phyloP scores from a whole-genome alignment of 2,888 invertebrate species.

The Chydorus sphaericus region DNA sequence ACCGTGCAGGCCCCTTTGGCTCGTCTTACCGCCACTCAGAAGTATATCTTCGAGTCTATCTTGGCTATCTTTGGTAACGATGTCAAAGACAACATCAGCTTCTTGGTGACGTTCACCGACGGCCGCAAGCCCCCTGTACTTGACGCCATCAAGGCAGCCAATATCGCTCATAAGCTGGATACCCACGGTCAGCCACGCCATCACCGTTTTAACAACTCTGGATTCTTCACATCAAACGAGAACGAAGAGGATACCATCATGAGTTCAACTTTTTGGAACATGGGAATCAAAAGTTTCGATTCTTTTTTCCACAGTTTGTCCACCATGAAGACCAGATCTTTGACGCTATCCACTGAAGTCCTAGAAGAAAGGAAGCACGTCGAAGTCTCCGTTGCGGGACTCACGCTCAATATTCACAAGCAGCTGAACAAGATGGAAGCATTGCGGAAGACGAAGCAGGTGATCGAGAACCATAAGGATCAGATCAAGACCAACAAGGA shows the following conservation, averaged over 20 bases:
- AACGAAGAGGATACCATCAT: neutral
- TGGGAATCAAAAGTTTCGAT: slow-evolving; percentile 16
- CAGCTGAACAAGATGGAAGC: slow-evolving; percentile 15
- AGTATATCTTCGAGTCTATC: slow-evolving; percentile 19
- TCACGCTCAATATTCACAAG: slow-evolving; percentile 17
- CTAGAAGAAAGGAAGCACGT: slow-evolving; percentile 18
- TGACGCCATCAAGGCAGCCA: slow-evolving; percentile 15
- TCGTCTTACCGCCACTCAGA: slow-evolving; percentile 18
- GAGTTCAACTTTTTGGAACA: slow-evolving; percentile 16
- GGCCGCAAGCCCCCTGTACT: slow-evolving; percentile 19
- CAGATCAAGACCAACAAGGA: slow-evolving; percentile 18
- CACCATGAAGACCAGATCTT: slow-evolving; percentile 15
- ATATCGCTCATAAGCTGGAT: neutral
- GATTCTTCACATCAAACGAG: slow-evolving; percentile 6
- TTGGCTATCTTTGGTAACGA: slow-evolving; percentile 21
- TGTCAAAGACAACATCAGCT: slow-evolving; percentile 19
- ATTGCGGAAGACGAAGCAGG: slow-evolving; percentile 16
- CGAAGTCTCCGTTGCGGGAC: slow-evolving; percentile 15
- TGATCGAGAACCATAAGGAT: slow-evolving; percentile 16
- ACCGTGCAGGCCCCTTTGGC: slow-evolving; percentile 18
- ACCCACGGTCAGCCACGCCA: neutral
- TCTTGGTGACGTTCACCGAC: slow-evolving; percentile 21
- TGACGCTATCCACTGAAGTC: slow-evolving; percentile 18
- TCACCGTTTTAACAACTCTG: slow-evolving; percentile 20
- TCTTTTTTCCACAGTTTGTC: slow-evolving; percentile 17